A percentile compares a stretch with the other conserved stretches of the same genome.
Evolutionary conservation across 2,113 vertebrate species (phyloP).

Genomic region (Lagopus muta): DNA sequence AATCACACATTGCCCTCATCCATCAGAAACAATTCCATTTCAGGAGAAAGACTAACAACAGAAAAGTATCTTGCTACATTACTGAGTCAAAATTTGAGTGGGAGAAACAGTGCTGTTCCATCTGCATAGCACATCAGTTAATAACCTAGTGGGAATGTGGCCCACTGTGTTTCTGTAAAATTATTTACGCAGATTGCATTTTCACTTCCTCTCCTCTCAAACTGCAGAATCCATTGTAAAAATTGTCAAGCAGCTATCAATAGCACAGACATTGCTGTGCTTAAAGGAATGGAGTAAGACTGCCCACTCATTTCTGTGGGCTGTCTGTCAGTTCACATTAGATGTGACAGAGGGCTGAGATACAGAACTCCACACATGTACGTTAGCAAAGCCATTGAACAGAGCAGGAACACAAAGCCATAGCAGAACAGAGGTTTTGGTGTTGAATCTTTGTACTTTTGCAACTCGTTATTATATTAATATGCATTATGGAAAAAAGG

Average conservation of each 20-base stretch:
- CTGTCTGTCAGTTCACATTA: conserved; percentile 62
- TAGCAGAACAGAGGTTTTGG: conserved; percentile 5
- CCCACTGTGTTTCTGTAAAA: conserved; percentile 45
- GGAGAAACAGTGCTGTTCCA: conserved; percentile 22
- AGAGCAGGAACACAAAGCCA: conserved; percentile 10
- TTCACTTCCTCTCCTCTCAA: not conserved
- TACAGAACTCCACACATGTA: conserved; percentile 39
- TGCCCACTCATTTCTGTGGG: conserved; percentile 69
- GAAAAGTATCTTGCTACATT: conserved; percentile 15
- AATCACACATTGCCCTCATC: not conserved
- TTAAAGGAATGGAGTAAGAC: conserved; percentile 43
- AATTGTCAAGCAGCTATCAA: conserved; percentile 57
- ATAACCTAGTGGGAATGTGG: conserved; percentile 32
- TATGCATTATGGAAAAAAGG: not conserved
- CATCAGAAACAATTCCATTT: not conserved
- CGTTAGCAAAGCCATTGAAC: conserved; percentile 19
- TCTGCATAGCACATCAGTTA: not conserved
- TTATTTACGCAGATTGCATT: conserved; percentile 37
- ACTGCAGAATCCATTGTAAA: conserved; percentile 45
- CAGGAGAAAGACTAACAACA: not conserved
- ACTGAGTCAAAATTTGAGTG: conserved; percentile 29
- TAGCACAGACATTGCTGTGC: conserved; percentile 54
- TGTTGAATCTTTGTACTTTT: not conserved
- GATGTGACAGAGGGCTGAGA: conserved; percentile 33
- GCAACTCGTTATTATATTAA: not conserved